Conservation (phyloP, 2,113 vertebrate genomes). For the Protomyctophum bolini region DNA sequence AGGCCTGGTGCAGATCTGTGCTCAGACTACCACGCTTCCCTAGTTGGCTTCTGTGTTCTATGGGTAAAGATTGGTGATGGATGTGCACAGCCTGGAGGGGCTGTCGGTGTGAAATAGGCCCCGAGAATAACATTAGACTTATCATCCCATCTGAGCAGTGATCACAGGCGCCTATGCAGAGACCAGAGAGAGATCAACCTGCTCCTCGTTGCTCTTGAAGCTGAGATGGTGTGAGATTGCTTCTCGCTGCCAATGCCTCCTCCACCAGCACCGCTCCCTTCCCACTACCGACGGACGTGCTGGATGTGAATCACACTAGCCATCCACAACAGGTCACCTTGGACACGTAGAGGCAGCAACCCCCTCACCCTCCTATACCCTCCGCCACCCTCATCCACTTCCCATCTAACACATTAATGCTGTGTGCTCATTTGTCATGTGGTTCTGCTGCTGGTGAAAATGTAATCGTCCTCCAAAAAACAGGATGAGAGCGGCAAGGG, state of each 20-base stretch:
- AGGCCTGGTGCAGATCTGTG: too few relatives aligned
- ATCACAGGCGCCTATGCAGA: constrained; percentile 8
- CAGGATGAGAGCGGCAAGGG: constrained; percentile 10
- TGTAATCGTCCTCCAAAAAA: constrained; percentile 58
- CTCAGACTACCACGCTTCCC: not conserved
- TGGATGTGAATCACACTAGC: constrained; percentile 52
- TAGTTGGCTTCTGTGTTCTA: constrained; percentile 16
- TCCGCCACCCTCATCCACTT: constrained; percentile 25
- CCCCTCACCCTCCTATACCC: not conserved
- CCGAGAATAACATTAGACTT: constrained; percentile 58
- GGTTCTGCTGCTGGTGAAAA: constrained; percentile 52
- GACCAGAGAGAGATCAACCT: constrained; percentile 29
- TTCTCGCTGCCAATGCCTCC: constrained; percentile 1
- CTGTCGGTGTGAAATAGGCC: constrained; percentile 43
- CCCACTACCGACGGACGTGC: constrained; percentile 18
- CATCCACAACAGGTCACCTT: constrained; percentile 55
- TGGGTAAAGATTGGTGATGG: constrained; percentile 42
- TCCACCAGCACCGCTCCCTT: constrained; percentile 1
- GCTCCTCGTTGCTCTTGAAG: constrained; percentile 4
- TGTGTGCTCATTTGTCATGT: constrained; percentile 61
- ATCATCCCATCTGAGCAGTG: constrained; percentile 34
- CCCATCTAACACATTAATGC: constrained; percentile 32
- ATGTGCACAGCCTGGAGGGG: not conserved
- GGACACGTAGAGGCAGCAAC: constrained; percentile 52
- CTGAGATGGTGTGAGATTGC: constrained; percentile 64